Conservation (phyloP, 1,140 invertebrate species). For the Cataglyphis hispanica region DNA sequence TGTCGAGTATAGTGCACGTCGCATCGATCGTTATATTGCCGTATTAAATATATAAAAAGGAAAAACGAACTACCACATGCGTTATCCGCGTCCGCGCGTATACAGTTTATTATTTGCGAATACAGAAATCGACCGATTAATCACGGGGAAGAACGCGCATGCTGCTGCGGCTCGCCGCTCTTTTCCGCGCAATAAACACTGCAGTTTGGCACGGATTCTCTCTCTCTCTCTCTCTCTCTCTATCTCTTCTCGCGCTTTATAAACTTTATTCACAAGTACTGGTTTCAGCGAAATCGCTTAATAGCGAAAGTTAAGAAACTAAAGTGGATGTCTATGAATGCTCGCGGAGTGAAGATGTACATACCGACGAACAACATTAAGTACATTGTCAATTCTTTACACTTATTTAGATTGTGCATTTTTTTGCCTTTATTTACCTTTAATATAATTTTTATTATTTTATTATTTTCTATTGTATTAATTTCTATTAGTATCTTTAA, state of each 20-base stretch:
- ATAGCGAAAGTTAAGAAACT: constrained; percentile 59
- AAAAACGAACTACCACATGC: neutral
- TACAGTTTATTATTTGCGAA: neutral
- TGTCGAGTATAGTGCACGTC: constrained; percentile 11
- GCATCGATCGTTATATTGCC: constrained; percentile 49
- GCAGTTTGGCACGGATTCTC: constrained; percentile 39
- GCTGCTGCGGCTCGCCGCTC: constrained; percentile 55
- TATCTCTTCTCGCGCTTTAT: constrained; percentile 56
- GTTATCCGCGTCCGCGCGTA: neutral
- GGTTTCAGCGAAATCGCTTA: constrained; percentile 54
- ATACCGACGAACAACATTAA: constrained; percentile 8
- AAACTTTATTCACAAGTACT: constrained; percentile 51
- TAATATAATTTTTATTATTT: neutral
- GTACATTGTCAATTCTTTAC: constrained; percentile 20
- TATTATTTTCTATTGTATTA: neutral
- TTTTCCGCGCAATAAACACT: constrained; percentile 66
- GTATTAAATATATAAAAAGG: constrained; percentile 34
- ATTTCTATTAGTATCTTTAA: neutral
- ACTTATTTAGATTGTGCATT: neutral
- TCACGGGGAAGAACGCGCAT: constrained; percentile 25
- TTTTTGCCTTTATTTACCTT: neutral
- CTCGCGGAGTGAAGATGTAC: constrained; percentile 1
- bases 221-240: constrained; percentile 61
- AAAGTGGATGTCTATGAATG: constrained; percentile 52
- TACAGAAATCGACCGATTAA: constrained; percentile 27